These are phyloP conservation scores for Gymnorhina tibicen DNA, from an alignment of 2,113 vertebrate genomes.

Conservation along the genomic window DNA sequence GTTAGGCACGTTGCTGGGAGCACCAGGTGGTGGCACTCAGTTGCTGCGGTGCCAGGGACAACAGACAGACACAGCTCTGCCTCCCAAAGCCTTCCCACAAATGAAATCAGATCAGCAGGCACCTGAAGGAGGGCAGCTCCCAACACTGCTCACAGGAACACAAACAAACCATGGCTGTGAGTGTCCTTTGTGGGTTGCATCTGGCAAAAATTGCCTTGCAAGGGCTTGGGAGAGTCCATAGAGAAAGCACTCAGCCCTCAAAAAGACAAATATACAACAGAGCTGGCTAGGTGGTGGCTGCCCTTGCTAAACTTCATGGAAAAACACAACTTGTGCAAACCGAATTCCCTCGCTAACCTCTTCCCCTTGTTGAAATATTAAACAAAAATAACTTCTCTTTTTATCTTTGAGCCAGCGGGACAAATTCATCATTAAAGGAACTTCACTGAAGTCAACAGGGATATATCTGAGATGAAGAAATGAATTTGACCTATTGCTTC, in stretches of 20 bases:
- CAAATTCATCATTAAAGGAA: conserved; percentile 59
- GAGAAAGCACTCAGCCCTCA: conserved; percentile 36
- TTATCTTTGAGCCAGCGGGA: conserved; percentile 62
- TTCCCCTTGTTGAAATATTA: conserved; percentile 72
- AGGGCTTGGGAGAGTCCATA: conserved; percentile 37
- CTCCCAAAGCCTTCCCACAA: neutral
- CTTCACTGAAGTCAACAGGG: conserved; percentile 45
- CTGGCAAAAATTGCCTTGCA: neutral
- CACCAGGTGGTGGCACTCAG: conserved; percentile 23
- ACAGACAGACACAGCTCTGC: neutral
- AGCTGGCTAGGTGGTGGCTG: conserved; percentile 47
- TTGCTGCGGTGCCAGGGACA: neutral
- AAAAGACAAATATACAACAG: conserved; percentile 65
- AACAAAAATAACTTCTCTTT: conserved; percentile 69
- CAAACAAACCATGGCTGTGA: neutral
- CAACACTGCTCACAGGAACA: neutral
- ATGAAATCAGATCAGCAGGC: neutral
- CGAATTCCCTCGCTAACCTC: conserved; percentile 60
- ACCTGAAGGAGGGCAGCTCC: neutral
- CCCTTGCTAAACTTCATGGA: conserved; percentile 57
- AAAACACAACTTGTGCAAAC: conserved; percentile 63
- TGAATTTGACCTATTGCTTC: conserved; percentile 30
- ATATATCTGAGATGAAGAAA: conserved; percentile 43
- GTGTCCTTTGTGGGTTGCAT: neutral
- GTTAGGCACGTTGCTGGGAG: neutral